phyloP scores from a whole-genome alignment of 2,113 vertebrate species.

The Vulpes vulpes region DNA sequence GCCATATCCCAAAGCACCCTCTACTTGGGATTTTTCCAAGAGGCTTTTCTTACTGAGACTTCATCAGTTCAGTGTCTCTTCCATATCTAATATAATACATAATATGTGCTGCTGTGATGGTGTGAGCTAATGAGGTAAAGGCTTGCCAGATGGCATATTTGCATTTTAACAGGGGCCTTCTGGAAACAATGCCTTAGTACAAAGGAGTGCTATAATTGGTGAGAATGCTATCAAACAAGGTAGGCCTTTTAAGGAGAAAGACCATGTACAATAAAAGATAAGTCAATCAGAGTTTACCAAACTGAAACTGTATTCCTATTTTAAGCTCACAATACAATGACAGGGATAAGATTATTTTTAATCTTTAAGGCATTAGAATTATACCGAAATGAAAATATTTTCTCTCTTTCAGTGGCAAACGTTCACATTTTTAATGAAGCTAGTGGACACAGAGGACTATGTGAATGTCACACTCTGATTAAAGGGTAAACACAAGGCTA shows the following conservation, averaged over 20 bases:
- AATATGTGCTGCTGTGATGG: conserved; percentile 61
- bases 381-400: not conserved
- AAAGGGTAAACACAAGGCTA: conserved; percentile 1
- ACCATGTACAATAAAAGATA: conserved; percentile 35
- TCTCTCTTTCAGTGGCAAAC: not conserved
- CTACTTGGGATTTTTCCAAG: conserved; percentile 64
- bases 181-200: conserved; percentile 77
- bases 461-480: not conserved
- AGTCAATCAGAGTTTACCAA: conserved; percentile 45
- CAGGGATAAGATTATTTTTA: not conserved
- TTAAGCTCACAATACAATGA: not conserved
- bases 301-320: conserved; percentile 15
- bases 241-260: conserved; percentile 62
- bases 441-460: not conserved
- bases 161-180: conserved; percentile 82
- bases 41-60: conserved; percentile 67
- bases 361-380: not conserved
- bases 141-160: conserved; percentile 82
- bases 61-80: conserved; percentile 76
- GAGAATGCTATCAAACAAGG: conserved; percentile 74
- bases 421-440: not conserved
- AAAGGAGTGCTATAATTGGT: conserved; percentile 66
- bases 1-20: conserved; percentile 1
- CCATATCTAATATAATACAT: conserved; percentile 77
- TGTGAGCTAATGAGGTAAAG: conserved; percentile 76